Base-by-base conservation (phyloP, 2,113 vertebrate genomes). In the Poicephalus gulielmi region DNA sequence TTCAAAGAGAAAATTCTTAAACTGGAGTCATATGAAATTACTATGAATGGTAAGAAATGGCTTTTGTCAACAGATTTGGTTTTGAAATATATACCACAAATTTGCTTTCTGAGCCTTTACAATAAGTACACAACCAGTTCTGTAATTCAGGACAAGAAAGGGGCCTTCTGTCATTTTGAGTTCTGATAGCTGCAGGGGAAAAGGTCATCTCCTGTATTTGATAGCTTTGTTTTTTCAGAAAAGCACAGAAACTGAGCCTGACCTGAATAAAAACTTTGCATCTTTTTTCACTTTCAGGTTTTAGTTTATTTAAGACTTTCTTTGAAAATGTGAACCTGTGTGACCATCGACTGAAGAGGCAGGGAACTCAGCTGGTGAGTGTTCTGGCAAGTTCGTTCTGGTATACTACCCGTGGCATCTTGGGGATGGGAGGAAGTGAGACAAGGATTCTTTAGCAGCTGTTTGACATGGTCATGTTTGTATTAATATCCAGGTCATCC, bases 1-100 rank as follows among this genome's bases (percentile, higher is more conserved):
- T 99, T 99, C 97, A 99, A 99, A 97, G 99, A 99, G 98, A 99
- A 99, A 95, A 99, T 99, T 93, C 98, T 99, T 60, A 99, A 99
- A 94, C 97, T 99, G 97, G 99, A 99, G 91, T 99, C 99, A 0
- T 99, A 99, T 91, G 99, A 99, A 97, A 99, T 99, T 97, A 99
- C 99, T 33, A 99, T 99, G 99, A 99, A 99, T 53, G 99, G 99
- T 99, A 97, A 91, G 98, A 84, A 81, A 69, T 63, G 13, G 13
- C 52, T 93, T 88, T 63, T 14, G 20, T 59, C 17, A 81, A 57
- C 8, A 44, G 13, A 46, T 59, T 55, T 73, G 8, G 0, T 13
- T 39, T 87, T 59, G 35, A 83, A 70, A 77, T 81, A 11, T 9
- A 12, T 50, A 27, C 11, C 16, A 86, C 49, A n/a, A 66, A 27